A percentile compares a stretch with the other conserved stretches of the same genome.
These are phyloP conservation scores for Odontomyia ornata DNA, from an alignment of 2,888 invertebrate species.

Conservation along the genomic window DNA sequence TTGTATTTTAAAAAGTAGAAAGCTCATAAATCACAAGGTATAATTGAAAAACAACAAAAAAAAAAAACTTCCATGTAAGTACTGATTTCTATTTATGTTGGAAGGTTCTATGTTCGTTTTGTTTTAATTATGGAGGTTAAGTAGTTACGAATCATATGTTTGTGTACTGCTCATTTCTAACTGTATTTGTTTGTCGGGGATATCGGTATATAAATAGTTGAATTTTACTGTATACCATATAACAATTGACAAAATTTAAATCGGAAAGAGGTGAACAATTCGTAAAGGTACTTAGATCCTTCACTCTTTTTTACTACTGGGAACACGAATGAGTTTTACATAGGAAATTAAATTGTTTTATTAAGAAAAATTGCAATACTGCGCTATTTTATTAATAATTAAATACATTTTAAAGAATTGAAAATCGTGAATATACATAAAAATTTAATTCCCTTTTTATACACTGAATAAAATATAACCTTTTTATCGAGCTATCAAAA, in stretches of 20 bases:
- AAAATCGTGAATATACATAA: neutral
- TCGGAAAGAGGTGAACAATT: no score
- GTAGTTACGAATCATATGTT: no score
- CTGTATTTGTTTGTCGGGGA: no score
- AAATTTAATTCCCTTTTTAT: neutral
- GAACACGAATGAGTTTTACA: neutral
- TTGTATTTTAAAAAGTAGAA: conserved; percentile 18
- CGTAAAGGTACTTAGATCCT: no score
- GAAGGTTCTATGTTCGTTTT: no score
- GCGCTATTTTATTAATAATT: conserved; percentile 5
- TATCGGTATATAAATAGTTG: no score
- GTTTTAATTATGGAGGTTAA: no score
- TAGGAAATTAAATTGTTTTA: neutral
- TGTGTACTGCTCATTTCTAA: no score
- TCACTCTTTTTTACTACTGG: no score
- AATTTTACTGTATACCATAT: no score
- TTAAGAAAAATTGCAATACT: neutral
- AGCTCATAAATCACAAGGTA: neutral
- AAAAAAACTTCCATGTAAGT: conserved; percentile 2
- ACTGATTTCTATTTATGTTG: conserved; percentile 24
- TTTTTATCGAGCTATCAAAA: neutral
- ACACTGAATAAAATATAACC: neutral
- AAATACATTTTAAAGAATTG: conserved; percentile 11
- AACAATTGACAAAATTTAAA: no score
- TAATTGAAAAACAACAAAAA: no score